These are phyloP conservation scores for Drosophila paulistorum DNA, from an alignment of 1,140 invertebrate genomes.

Conservation along the genomic window DNA sequence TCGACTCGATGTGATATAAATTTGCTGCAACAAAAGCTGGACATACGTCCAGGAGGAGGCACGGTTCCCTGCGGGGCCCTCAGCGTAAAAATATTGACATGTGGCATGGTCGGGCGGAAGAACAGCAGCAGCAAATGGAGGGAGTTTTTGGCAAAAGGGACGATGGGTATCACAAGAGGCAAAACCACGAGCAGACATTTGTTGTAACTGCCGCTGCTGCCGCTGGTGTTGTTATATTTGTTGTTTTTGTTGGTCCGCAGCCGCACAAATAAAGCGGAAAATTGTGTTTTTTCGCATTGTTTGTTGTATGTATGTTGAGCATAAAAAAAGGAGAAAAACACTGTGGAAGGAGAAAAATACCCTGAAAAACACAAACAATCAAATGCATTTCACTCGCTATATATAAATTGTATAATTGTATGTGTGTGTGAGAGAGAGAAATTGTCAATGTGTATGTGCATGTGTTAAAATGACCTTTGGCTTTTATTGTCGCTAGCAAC, in stretches of 20 bases:
- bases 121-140: too few relatives aligned
- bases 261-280: constrained; percentile 73
- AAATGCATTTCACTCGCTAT: constrained; percentile 67
- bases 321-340: constrained; percentile 24
- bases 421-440: not conserved
- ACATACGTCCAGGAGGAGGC: constrained; percentile 12
- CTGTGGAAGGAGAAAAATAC: constrained; percentile 34
- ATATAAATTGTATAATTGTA: not conserved
- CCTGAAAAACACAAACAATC: constrained; percentile 66
- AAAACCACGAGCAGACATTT: constrained; percentile 10
- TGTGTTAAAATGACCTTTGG: constrained; percentile 73
- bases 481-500: constrained; percentile 56
- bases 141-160: not conserved
- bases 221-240: constrained; percentile 33
- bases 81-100: constrained; percentile 77
- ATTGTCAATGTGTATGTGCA: constrained; percentile 12
- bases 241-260: constrained; percentile 34
- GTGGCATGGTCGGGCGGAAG: constrained; percentile 36
- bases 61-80: constrained; percentile 49
- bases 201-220: constrained; percentile 27
- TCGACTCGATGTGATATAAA: constrained; percentile 44
- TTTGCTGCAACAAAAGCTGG: constrained; percentile 26
- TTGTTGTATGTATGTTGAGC: constrained; percentile 45
- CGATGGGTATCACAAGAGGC: constrained; percentile 46
- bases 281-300: constrained; percentile 60